Evolutionary conservation across 2,113 vertebrate genomes (phyloP).

Genomic region (Peromyscus polionotus): DNA sequence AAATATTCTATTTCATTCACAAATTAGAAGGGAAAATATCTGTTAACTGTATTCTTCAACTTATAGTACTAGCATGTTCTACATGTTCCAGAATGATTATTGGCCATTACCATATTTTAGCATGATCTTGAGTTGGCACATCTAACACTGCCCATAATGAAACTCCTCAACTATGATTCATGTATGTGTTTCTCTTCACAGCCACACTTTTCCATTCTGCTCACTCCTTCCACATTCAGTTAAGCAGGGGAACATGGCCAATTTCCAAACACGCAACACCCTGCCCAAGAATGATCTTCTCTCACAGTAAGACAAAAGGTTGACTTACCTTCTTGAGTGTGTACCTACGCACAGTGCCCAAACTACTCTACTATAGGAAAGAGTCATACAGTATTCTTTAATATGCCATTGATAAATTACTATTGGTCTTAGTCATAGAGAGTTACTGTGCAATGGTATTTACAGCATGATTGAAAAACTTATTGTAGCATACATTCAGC

Average conservation of each 20-base stretch:
- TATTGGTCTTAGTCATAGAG: neutral
- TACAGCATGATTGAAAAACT: constrained; percentile 19
- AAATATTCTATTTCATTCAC: neutral
- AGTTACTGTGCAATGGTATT: constrained; percentile 2
- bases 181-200: neutral
- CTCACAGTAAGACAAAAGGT: neutral
- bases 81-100: neutral
- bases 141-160: neutral
- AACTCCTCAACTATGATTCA: neutral
- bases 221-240: neutral
- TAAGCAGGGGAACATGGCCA: neutral
- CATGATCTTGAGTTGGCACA: neutral
- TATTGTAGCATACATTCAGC: constrained; percentile 17
- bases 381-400: neutral
- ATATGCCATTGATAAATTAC: neutral
- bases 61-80: neutral
- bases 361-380: neutral
- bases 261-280: neutral
- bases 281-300: neutral
- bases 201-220: neutral
- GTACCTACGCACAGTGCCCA: neutral
- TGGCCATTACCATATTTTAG: neutral
- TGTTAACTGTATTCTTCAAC: neutral
- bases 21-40: neutral
- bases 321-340: neutral